These are phyloP conservation scores for Microcebus jonahi DNA, from an alignment of 2,113 vertebrate genomes.

Conservation along the genomic window DNA sequence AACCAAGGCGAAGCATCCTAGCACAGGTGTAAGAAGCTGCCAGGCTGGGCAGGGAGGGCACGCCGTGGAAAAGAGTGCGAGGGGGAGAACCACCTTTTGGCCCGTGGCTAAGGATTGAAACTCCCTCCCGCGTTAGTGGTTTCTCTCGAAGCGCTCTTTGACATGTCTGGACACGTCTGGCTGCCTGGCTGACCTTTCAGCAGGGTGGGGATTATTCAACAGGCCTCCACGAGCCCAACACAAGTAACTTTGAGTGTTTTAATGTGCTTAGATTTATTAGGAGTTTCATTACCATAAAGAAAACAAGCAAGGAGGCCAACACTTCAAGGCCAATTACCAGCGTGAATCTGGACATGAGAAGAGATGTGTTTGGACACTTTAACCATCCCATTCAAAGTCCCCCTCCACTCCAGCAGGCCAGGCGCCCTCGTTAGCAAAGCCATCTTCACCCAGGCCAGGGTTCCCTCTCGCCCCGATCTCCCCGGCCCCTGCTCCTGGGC, in stretches of 20 bases:
- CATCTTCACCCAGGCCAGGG: background rate
- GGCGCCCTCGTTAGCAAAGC: background rate
- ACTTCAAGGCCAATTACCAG: background rate
- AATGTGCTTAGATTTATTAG: background rate
- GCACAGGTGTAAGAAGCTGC: background rate
- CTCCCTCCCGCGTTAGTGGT: background rate
- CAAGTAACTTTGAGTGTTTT: background rate
- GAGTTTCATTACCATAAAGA: background rate
- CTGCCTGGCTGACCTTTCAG: background rate
- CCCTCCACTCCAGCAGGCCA: background rate
- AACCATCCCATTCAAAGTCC: background rate
- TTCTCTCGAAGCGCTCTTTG: background rate
- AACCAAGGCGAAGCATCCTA: background rate
- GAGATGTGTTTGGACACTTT: slow-evolving; percentile 24
- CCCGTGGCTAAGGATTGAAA: background rate
- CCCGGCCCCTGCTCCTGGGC: background rate
- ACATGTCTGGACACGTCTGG: background rate
- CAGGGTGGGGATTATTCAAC: background rate
- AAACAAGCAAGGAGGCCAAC: background rate
- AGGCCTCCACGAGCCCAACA: background rate
- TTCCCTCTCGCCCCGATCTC: background rate
- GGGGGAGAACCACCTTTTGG: too few species aligned
- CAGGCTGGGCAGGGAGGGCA: rapidly evolving
- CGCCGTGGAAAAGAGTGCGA: rapidly evolving
- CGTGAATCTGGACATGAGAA: background rate